Evolutionary conservation across 2,888 invertebrate genomes (phyloP).

Genomic region (Acrobeloides nanus): DNA sequence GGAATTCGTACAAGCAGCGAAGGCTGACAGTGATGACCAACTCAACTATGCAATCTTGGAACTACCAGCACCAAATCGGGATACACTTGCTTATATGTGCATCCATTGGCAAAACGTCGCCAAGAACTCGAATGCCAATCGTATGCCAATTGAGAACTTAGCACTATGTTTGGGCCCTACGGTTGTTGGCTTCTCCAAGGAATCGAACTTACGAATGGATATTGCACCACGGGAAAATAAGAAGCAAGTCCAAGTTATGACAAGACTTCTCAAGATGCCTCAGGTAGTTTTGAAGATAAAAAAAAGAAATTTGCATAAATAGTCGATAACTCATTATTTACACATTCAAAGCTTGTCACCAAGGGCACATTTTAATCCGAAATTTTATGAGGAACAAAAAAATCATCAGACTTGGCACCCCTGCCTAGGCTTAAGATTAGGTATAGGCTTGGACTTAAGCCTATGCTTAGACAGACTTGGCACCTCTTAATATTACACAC

Average conservation of each 20-base stretch:
- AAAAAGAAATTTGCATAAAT: background rate
- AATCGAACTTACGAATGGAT: constrained; percentile 1
- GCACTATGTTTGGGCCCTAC: constrained; percentile 88
- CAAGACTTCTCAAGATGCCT: constrained; percentile 27
- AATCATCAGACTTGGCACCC: too few species aligned
- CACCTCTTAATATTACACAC: too few species aligned
- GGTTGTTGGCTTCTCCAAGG: constrained; percentile 68
- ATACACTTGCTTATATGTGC: constrained; percentile 84
- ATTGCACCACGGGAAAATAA: background rate
- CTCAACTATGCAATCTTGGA: constrained; percentile 67
- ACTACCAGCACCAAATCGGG: constrained; percentile 83
- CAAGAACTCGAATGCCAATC: constrained; percentile 59
- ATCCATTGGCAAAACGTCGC: constrained; percentile 74
- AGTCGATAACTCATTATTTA: too few species aligned
- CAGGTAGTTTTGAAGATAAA: constrained; percentile 9
- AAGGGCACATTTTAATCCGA: too few species aligned
- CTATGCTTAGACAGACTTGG: too few species aligned
- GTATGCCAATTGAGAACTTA: constrained; percentile 83
- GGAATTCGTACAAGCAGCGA: constrained; percentile 69
- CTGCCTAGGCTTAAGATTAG: too few species aligned
- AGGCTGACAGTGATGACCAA: constrained; percentile 3
- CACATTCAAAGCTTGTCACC: too few species aligned
- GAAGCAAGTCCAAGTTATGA: constrained; percentile 22
- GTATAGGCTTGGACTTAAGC: too few species aligned
- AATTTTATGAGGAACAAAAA: too few species aligned